A percentile compares a stretch with the other conserved stretches of the same genome.
phyloP scores from a whole-genome alignment of 2,888 invertebrate genomes.

The Lutraria lutraria region DNA sequence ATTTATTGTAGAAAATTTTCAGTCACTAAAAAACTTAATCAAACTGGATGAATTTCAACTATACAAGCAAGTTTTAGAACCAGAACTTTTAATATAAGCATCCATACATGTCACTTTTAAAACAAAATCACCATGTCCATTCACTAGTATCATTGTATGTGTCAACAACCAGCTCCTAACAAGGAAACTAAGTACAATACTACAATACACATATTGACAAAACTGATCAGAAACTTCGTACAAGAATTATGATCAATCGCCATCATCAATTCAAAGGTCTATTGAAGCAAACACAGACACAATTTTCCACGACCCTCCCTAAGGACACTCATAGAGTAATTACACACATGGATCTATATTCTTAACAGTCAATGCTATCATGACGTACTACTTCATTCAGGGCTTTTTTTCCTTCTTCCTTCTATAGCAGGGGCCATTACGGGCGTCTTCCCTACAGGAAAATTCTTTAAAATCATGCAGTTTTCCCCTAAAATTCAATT shows the following conservation, averaged over 20 bases:
- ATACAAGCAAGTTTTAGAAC: not conserved
- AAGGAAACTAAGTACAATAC: not conserved
- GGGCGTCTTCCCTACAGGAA: no score
- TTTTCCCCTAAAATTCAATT: no score
- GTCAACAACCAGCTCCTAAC: not conserved
- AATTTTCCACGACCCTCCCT: not conserved
- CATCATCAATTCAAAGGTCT: not conserved
- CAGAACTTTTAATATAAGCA: not conserved
- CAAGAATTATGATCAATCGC: constrained; percentile 15
- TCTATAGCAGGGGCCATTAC: no score
- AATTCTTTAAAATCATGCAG: no score
- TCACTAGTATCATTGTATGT: not conserved
- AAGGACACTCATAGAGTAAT: not conserved
- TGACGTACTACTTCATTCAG: no score
- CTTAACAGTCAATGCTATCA: not conserved
- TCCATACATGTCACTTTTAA: not conserved
- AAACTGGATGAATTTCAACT: not conserved
- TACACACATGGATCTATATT: not conserved
- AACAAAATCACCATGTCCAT: not conserved
- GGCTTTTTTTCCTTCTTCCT: no score
- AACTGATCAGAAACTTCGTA: not conserved
- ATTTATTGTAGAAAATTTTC: not conserved
- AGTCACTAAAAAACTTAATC: not conserved
- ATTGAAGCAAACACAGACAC: not conserved
- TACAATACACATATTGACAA: not conserved